Conservation (phyloP, 2,113 vertebrate species). For the Elgaria multicarinata region DNA sequence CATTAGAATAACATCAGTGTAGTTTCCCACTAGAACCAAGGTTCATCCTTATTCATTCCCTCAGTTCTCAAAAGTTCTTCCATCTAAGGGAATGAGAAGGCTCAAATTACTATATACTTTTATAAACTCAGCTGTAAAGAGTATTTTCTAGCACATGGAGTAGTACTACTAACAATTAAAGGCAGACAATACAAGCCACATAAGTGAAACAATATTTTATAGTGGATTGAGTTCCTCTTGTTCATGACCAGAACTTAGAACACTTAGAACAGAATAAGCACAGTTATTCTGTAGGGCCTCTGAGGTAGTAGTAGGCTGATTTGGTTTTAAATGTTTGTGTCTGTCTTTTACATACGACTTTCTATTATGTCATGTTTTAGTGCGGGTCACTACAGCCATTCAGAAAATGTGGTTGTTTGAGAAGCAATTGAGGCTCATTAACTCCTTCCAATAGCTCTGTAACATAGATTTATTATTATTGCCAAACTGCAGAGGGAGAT, state of each 20-base stretch:
- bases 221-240: conserved; percentile 32
- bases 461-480: background rate
- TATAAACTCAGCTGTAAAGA: conserved; percentile 51
- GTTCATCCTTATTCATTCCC: conserved; percentile 17
- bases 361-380: background rate
- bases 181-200: conserved; percentile 56
- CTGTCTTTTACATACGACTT: background rate
- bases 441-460: background rate
- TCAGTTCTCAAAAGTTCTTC: conserved; percentile 46
- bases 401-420: background rate
- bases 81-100: conserved; percentile 25
- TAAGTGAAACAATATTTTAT: conserved; percentile 54
- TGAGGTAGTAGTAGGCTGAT: background rate
- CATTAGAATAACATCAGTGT: too few relatives aligned
- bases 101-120: conserved; percentile 55
- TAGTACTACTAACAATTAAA: conserved; percentile 66
- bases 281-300: background rate
- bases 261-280: background rate
- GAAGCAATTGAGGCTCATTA: background rate
- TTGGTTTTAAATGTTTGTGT: background rate
- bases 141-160: conserved; percentile 50
- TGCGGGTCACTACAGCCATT: background rate
- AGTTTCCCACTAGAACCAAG: too few relatives aligned
- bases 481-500: background rate
- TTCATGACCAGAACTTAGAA: background rate